Base-by-base conservation (phyloP, 2,797 vertebrate species). In the Dromococcyx pavoninus region DNA sequence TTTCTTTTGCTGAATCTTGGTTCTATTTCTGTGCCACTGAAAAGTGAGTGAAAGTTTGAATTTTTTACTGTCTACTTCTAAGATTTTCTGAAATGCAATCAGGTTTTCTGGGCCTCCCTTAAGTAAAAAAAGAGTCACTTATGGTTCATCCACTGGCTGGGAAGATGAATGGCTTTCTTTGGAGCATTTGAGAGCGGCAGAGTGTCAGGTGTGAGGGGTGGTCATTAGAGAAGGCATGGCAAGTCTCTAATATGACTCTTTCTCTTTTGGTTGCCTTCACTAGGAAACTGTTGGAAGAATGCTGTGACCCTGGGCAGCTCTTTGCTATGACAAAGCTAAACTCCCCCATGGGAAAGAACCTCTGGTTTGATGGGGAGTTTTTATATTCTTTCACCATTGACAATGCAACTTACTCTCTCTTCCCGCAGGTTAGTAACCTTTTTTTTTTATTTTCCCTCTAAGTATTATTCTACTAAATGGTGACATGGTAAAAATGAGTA, bases 321-420 rank as follows among this genome's bases (percentile, higher is more conserved):
- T 99, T 99, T 92, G 98, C 99, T 0, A 98, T 99, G 95, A 99
- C 99, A 37, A 99, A 99, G 97, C 96, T 97, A 91, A 99, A 99
- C 95, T 98, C 99, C 2, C 99, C 98, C 0, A 96, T 99, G 93
- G 99, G 99, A 73, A 99, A 99, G 86, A 99, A 98, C 64, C 96
- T 99, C 97, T 99, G 99, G 99, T 99, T 99, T 37, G 99, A 99
- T 0, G 99, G 99, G 19, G 99, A 99, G 95, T 97, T 99, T 82
- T 98, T 99, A 73, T 98, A 99, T 96, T 99, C 98, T 8, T 98
- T 98, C 97, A 99, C 98, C 5, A 98, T 99, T 93, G 99, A 98
- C 98, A 99, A 99, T 33, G 97, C 99, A 83, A 99, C 99, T 22
- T 98, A 98, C 92, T 97, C 98, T 1, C 98, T 99, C 69, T 99